These are phyloP conservation scores for Bufotes viridis DNA, from an alignment of 2,797 vertebrate genomes.

Conservation along the genomic window DNA sequence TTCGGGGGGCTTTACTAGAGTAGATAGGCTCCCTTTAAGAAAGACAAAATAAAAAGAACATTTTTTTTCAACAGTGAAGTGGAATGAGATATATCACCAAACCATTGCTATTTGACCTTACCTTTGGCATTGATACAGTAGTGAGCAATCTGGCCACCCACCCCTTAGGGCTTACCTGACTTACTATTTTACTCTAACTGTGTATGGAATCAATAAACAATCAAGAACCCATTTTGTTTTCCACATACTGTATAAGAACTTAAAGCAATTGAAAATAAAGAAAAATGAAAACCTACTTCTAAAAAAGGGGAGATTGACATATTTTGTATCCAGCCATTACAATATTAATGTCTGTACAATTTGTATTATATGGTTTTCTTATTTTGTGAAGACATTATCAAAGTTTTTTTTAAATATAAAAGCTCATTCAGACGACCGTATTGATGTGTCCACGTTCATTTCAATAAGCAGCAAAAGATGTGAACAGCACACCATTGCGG, in stretches of 20 bases:
- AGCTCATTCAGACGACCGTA: too few relatives aligned
- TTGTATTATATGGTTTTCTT: not conserved
- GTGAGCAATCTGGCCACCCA: constrained; percentile 34
- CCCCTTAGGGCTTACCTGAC: constrained; percentile 52
- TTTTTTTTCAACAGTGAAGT: not conserved
- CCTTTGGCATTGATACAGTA: constrained; percentile 37
- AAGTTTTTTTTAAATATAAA: not conserved
- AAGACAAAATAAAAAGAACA: not conserved
- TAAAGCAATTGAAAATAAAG: constrained; percentile 43
- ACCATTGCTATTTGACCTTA: constrained; percentile 28
- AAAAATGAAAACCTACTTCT: constrained; percentile 31
- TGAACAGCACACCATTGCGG: too few relatives aligned
- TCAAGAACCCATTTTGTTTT: constrained; percentile 53
- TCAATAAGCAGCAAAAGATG: too few relatives aligned
- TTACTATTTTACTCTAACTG: constrained; percentile 40
- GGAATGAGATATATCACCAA: not conserved
- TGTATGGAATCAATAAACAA: constrained; percentile 60
- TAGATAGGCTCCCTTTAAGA: not conserved
- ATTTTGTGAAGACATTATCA: not conserved
- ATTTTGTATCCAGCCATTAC: not conserved
- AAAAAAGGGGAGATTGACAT: not conserved
- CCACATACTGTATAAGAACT: constrained; percentile 29
- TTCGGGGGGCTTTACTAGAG: too few relatives aligned
- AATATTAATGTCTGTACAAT: not conserved
- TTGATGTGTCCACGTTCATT: too few relatives aligned